phyloP scores from a whole-genome alignment of 2,797 vertebrate genomes.

The Artibeus lituratus region DNA sequence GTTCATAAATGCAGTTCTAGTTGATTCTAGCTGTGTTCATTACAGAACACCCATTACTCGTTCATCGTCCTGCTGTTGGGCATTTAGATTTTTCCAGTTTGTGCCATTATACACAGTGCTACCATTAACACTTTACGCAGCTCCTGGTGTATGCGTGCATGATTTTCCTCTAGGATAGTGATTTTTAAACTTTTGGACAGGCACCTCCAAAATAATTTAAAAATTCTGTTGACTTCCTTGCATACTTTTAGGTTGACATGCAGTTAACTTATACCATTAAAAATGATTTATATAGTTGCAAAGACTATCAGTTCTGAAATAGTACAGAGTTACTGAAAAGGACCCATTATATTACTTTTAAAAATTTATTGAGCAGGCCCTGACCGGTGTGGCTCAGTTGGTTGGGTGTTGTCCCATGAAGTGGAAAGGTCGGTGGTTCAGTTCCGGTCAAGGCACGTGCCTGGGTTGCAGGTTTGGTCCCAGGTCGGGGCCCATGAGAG shows the following conservation, averaged over 20 bases:
- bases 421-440: too few relatives aligned
- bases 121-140: constrained; percentile 1
- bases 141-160: not conserved
- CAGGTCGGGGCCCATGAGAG: too few relatives aligned
- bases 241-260: constrained; percentile 19
- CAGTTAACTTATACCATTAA: not conserved
- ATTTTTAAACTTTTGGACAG: constrained; percentile 30
- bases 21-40: constrained; percentile 1
- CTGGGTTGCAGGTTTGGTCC: too few relatives aligned
- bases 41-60: not conserved
- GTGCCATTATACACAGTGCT: not conserved
- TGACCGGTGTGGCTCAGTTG: too few relatives aligned
- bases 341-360: not conserved
- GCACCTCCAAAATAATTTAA: not conserved
- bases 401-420: too few relatives aligned
- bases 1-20: not conserved
- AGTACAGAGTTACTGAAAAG: not conserved
- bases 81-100: constrained; percentile 21
- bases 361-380: not conserved
- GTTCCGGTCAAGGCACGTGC: too few relatives aligned
- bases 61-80: not conserved
- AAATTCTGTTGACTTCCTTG: not conserved
- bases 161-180: not conserved
- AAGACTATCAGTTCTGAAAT: not conserved
- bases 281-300: not conserved